These are phyloP conservation scores for Lophura nycthemera DNA, from an alignment of 2,113 vertebrate genomes.

Conservation along the genomic window DNA sequence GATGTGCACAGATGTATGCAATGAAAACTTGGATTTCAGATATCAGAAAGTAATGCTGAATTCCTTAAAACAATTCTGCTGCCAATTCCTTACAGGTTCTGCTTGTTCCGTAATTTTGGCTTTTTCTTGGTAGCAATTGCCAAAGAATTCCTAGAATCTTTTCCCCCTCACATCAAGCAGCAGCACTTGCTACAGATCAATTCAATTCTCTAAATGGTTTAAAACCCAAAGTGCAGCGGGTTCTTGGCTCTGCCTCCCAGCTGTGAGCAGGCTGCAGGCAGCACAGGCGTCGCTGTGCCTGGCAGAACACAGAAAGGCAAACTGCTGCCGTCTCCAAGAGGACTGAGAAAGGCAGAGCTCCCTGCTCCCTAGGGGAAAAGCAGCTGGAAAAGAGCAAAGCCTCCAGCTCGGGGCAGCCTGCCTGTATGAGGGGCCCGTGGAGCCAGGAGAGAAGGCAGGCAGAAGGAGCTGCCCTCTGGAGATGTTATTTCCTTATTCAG, in stretches of 20 bases:
- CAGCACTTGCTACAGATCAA: neutral
- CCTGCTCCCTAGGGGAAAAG: neutral
- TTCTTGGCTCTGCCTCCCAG: neutral
- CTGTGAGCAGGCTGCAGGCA: neutral
- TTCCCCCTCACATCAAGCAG: rapidly evolving
- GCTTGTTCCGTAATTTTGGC: constrained; percentile 12
- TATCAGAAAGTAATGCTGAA: neutral
- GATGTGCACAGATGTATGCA: neutral
- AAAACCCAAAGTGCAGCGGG: neutral
- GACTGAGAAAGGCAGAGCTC: neutral
- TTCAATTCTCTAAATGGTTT: neutral
- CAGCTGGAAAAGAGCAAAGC: neutral
- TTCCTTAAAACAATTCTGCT: neutral
- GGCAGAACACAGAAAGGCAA: neutral
- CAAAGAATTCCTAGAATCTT: constrained; percentile 4
- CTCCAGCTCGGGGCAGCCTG: neutral
- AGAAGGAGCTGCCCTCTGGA: neutral
- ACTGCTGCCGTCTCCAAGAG: neutral
- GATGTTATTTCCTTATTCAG: neutral
- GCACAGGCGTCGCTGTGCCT: neutral
- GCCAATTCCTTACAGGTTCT: constrained; percentile 9
- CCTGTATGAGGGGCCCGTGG: neutral
- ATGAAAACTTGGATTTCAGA: neutral
- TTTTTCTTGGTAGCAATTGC: constrained; percentile 1
- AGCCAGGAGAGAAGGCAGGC: neutral